Evolutionary conservation across 2,888 invertebrate species (phyloP).

Genomic region (Rhaphigaster nebulosa): DNA sequence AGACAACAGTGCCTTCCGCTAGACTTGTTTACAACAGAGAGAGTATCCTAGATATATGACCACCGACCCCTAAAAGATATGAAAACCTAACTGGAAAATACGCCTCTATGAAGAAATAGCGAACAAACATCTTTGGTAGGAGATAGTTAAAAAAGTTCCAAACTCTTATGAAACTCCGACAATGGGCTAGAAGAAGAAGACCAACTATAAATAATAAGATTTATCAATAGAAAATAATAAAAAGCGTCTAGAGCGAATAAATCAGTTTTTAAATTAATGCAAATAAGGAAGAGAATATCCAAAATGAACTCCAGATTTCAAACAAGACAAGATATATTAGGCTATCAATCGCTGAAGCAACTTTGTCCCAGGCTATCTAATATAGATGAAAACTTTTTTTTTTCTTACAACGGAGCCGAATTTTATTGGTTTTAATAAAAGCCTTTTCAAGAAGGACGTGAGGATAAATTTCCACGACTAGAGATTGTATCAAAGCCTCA

Average conservation of each 20-base stretch:
- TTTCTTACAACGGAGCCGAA: not conserved
- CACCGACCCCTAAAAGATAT: not conserved
- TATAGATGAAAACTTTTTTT: not conserved
- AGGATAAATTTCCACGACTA: no score
- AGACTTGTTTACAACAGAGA: slow-evolving; percentile 7
- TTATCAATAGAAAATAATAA: not conserved
- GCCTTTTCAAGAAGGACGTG: no score
- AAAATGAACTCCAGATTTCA: not conserved
- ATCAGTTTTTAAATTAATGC: not conserved
- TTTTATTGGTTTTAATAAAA: not conserved
- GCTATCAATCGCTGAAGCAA: no score
- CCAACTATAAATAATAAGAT: not conserved
- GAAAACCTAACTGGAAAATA: slow-evolving; percentile 20
- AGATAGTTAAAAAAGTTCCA: not conserved
- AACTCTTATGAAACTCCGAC: not conserved
- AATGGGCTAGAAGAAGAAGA: not conserved
- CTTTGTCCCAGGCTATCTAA: not conserved
- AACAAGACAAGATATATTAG: not conserved
- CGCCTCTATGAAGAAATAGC: not conserved
- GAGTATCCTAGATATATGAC: not conserved
- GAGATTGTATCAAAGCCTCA: no score
- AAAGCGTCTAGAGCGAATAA: not conserved
- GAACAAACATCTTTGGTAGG: not conserved
- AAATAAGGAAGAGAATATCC: no score
- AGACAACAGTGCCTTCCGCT: not conserved